Conservation (phyloP, 1,140 invertebrate genomes). For the Drosophila mojavensis region DNA sequence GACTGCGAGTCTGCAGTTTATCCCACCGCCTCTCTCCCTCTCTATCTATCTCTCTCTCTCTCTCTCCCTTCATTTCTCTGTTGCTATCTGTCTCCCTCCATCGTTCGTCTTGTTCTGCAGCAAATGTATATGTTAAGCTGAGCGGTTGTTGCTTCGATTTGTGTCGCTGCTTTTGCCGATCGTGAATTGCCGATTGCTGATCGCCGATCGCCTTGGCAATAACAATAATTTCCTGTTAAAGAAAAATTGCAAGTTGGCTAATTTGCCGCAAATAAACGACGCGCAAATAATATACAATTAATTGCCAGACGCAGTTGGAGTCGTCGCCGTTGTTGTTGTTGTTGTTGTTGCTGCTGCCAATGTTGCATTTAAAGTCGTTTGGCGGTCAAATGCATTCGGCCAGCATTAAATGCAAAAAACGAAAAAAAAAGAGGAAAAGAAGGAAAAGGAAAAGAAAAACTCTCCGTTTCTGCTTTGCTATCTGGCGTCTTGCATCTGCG, state of each 20-base stretch:
- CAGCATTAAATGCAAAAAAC: constrained; percentile 40
- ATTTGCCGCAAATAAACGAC: constrained; percentile 79
- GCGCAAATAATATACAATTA: constrained; percentile 81
- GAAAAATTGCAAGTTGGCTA: constrained; percentile 80
- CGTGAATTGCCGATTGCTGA: constrained; percentile 15
- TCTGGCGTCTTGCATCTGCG: constrained; percentile 25
- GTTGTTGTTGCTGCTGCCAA: constrained; percentile 17
- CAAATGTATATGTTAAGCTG: constrained; percentile 37
- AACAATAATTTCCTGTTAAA: constrained; percentile 74
- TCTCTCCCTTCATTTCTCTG: too few species aligned
- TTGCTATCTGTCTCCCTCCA: background rate
- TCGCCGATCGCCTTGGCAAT: constrained; percentile 57
- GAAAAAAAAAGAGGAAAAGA: constrained; percentile 5
- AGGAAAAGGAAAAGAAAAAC: constrained; percentile 19
- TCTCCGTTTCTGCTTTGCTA: constrained; percentile 28
- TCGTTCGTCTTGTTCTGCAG: background rate
- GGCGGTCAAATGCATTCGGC: constrained; percentile 46
- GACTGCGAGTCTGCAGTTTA: constrained; percentile 5
- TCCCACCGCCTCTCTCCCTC: background rate
- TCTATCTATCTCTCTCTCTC: constrained; percentile 1
- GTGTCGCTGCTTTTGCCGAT: constrained; percentile 31
- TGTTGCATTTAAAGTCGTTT: constrained; percentile 42
- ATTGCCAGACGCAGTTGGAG: constrained; percentile 61
- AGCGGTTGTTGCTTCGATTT: constrained; percentile 32
- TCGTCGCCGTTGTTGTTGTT: constrained; percentile 16